These are phyloP conservation scores for Caranx melampygus DNA, from an alignment of 2,113 vertebrate species.

Conservation along the genomic window DNA sequence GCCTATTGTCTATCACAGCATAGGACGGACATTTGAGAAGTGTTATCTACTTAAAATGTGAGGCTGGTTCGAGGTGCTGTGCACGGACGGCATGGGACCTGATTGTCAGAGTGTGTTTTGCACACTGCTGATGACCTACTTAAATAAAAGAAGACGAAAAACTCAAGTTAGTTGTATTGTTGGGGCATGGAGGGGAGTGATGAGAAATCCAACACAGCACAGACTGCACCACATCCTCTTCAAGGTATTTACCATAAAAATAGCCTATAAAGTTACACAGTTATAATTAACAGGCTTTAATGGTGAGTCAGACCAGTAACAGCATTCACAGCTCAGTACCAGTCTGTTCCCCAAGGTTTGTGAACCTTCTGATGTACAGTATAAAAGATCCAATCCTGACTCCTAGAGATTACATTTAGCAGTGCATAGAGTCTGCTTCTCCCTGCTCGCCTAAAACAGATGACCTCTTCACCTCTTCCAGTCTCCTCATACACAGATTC, in stretches of 20 bases:
- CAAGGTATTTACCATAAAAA: neutral
- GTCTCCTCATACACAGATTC: too few relatives aligned
- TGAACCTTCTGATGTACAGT: neutral
- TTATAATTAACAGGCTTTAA: neutral
- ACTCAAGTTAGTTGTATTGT: neutral
- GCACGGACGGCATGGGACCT: neutral
- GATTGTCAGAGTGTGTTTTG: conserved; percentile 2
- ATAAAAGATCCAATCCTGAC: neutral
- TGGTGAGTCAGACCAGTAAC: too few relatives aligned
- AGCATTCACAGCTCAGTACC: too few relatives aligned
- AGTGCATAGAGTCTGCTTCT: too few relatives aligned
- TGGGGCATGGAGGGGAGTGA: neutral
- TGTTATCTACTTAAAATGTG: neutral
- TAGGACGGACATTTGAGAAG: neutral
- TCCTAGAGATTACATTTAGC: too few relatives aligned
- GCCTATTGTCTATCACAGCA: neutral
- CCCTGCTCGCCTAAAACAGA: too few relatives aligned
- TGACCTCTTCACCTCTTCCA: too few relatives aligned
- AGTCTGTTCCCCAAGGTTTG: too few relatives aligned
- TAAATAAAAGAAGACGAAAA: conserved; percentile 19
- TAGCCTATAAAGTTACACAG: neutral
- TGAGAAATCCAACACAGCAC: neutral
- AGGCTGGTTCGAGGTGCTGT: neutral
- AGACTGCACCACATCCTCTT: neutral
- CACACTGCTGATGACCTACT: conserved; percentile 13